Base-by-base conservation (phyloP, 2,113 vertebrate species). In the Hemicordylus capensis region DNA sequence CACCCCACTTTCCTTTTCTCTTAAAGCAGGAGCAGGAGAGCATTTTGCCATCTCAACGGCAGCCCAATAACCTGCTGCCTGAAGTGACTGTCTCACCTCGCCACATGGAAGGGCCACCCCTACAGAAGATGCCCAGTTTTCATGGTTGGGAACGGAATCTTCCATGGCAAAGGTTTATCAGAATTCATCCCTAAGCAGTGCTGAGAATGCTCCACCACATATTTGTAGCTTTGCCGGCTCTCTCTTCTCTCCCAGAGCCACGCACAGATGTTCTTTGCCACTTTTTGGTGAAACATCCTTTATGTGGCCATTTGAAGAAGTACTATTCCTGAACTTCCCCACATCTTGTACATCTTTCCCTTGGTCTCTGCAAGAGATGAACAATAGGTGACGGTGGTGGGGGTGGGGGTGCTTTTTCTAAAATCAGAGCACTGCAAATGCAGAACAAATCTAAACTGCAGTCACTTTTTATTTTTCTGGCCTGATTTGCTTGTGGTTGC, bases 401-500 rank as follows among this genome's bases (percentile, higher is more conserved):
- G 15, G 76, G 51, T 2, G 10, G 22, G 46, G n/a, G 26, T 6
- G 28, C 67, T 82, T 84, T 72, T 72, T 58, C 84, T 81, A 54
- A 0, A 1, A 12, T 63, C 2, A 6, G 58, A 66, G 85, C 76
- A 66, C 26, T 54, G 34, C 56, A 78, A 51, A 51, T 4, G 64
- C 44, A 48, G 72, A 48, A 66, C 79, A 88, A 75, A 69, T 51
- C 77, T 75, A 85, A 82, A 58, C 77, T 0, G 0, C 76, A 88
- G 81, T 79, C 89, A 79, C 59, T 86, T 92, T 93, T 92, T 94
- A 93, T 92, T 92, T 91, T 84, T 72, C 91, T 56, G 80, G 83
- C 90, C 73, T 92, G 90, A 94, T 95, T 92, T 51, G 3, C 81
- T 88, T 88, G 83, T 56, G 82, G 86, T 87, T 80, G 84, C 83